Evolutionary conservation across 1,140 invertebrate species (phyloP), one percentile per base, ranked within the genome.

Genomic region (Drosophila auraria): DNA sequence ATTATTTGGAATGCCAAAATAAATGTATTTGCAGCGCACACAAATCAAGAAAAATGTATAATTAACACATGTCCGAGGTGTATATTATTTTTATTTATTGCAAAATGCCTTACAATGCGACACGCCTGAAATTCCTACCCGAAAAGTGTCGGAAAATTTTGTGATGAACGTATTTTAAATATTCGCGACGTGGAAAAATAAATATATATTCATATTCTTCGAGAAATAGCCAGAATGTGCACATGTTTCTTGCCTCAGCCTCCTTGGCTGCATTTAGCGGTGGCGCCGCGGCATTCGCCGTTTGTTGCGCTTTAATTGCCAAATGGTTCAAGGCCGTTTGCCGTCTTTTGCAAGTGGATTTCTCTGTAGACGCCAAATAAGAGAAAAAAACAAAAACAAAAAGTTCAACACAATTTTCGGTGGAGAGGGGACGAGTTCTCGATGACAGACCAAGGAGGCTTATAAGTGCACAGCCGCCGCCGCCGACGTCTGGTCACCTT

Each of bases 261-360:
- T 68, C 11, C 45, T 69, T 58, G 61, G 70, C 38, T 77, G 73
- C 60, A 77, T 78, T 77, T 72, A 27, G 69, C 38, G 71, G 64
- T 70, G 63, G 63, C 64, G 63, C 63, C 38, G 54, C 30, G 45
- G 25, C 63, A 45, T 49, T 64, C 38, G 66, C 20, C 38, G 71
- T 59, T 63, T 57, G 72, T 69, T 66, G 63, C 42, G 57, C 57
- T 61, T 69, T 69, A 69, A 78, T 78, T 78, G 73, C 69, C 61
- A 78, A 78, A 77, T 78, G 62, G 57, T 68, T 76, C 73, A 77
- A 68, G 75, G 71, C 70, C 53, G 71, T 45, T 45, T 65, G 45
- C 40, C 36, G 47, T 42, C 49, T 45, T 33, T 47, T 50, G 70
- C 69, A 65, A 76, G 69, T 76, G 73, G 69, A 76, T 74, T 76